Evolutionary conservation across 2,888 invertebrate genomes (phyloP), one percentile per base, ranked within the genome.

Genomic region (Amphipyra berbera): DNA sequence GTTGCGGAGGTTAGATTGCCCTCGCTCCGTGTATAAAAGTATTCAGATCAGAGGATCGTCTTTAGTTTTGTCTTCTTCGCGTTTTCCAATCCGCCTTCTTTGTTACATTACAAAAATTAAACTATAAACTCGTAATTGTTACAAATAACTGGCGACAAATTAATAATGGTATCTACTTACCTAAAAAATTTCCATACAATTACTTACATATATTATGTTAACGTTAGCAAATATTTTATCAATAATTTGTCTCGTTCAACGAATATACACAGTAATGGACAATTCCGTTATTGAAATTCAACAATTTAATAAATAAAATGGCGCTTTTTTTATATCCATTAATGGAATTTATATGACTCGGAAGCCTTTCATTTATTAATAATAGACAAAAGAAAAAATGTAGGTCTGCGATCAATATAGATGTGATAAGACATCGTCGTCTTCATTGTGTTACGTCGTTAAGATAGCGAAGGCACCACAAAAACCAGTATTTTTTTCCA

Each of bases 391-490:
- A 37, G 48, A 73, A 73, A 64, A 73, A 68, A 54, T 56, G 42
- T 54, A 42, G 14, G 35, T 37, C n/a, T 42, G 35, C 56, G 42
- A 41, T 73, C 46, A 54, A 15, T 44, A 57, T 54, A 47, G 46
- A 47, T 57, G 40, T 61, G 56, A 50, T 49, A 70, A 41, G 48
- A 46, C 38, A 21, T 13, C 44, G 44, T 7, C 53, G 21, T 50
- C 54, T 61, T 67, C 54, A 52, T 52, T 68, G 58, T 62, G 58
- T 45, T 46, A 48, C 58, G 57, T 74, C 74, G 68, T 58, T 74
- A 52, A 44, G 54, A 47, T 45, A 48, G 44, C 38, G 41, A 54
- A 68, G 15, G 41, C 7, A 50, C 37, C 44, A 52, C 57, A 64
- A 68, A 75, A 75, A 61, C 40, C 38, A 13, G 71, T 65, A 44